Conservation (phyloP, 2,888 invertebrate species). For the Mechanitis mazaeus region DNA sequence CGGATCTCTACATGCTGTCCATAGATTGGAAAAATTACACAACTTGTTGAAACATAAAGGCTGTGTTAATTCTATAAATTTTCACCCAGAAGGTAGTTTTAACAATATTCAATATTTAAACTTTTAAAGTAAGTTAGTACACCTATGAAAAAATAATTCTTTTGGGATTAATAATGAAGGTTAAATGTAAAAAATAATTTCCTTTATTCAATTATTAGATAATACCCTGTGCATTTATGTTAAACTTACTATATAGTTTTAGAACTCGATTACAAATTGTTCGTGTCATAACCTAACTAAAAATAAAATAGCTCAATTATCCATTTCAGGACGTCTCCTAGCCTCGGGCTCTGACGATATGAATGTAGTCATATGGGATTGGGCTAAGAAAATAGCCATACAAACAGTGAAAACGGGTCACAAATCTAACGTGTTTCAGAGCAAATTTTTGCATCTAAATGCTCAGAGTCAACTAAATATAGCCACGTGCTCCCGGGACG, state of each 20-base stretch:
- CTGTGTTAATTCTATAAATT: constrained; percentile 95
- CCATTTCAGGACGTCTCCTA: constrained; percentile 78
- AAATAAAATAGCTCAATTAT: not conserved
- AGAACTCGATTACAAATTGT: not conserved
- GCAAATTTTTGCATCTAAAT: constrained; percentile 89
- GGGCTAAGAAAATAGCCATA: constrained; percentile 82
- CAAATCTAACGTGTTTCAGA: constrained; percentile 91
- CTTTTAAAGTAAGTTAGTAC: no score
- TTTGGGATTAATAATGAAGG: no score
- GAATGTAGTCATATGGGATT: constrained; percentile 92
- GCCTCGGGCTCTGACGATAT: constrained; percentile 96
- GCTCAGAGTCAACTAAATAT: constrained; percentile 85
- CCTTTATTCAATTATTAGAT: no score
- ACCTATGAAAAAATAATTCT: no score
- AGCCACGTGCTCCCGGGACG: constrained; percentile 92
- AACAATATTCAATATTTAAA: not conserved
- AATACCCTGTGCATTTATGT: no score
- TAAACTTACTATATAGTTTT: no score
- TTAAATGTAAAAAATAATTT: no score
- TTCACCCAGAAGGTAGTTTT: constrained; percentile 83
- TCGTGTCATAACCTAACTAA: no score
- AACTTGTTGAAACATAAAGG: constrained; percentile 88
- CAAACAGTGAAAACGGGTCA: constrained; percentile 88
- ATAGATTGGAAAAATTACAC: constrained; percentile 86
- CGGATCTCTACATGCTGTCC: constrained; percentile 87